Evolutionary conservation across 2,888 invertebrate species (phyloP).

Genomic region (Sepioteuthis lessoniana): DNA sequence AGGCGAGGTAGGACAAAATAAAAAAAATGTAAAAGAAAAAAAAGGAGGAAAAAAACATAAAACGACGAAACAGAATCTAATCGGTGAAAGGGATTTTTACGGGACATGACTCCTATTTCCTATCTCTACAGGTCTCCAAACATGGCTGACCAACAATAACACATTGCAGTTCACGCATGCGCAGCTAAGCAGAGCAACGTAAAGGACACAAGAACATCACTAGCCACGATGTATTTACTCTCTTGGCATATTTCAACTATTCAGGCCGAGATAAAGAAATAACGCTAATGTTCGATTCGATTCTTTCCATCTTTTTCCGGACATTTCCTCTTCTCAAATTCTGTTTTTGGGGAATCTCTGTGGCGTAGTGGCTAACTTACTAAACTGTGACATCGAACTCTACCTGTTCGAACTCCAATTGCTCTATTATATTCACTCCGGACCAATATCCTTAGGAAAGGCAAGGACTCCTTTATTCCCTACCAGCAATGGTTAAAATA

Average conservation of each 20-base stretch:
- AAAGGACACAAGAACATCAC: neutral
- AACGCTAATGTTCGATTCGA: neutral
- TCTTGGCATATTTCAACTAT: neutral
- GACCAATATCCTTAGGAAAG: too few species aligned
- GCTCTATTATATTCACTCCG: too few species aligned
- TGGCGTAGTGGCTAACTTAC: too few species aligned
- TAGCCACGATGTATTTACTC: neutral
- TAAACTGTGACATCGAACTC: too few species aligned
- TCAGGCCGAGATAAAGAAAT: neutral
- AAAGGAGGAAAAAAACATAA: neutral
- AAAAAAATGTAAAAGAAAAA: neutral
- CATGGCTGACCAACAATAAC: neutral
- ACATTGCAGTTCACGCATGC: neutral
- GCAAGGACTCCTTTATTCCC: too few species aligned
- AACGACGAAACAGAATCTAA: too few species aligned
- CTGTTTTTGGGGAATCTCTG: too few species aligned
- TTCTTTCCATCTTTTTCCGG: neutral
- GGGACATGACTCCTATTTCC: constrained; percentile 33
- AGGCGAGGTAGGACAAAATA: too few species aligned
- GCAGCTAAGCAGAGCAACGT: neutral
- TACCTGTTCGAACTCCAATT: too few species aligned
- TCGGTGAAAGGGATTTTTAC: neutral
- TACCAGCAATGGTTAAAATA: too few species aligned
- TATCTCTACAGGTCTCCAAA: neutral
- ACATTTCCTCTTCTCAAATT: neutral